phyloP scores from a whole-genome alignment of 2,113 vertebrate species.

The Lophius piscatorius region DNA sequence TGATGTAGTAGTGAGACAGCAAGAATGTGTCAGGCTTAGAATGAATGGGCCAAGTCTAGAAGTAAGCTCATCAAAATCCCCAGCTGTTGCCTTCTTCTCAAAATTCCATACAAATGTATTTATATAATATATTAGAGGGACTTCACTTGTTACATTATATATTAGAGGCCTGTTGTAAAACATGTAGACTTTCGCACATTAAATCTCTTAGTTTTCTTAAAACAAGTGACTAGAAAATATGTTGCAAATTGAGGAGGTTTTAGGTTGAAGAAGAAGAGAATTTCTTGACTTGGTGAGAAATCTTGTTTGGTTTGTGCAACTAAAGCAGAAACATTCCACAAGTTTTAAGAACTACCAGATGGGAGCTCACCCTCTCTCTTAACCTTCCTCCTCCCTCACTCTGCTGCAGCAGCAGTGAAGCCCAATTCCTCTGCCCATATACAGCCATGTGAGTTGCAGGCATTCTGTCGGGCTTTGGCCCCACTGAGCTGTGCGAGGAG shows the following conservation, averaged over 20 bases:
- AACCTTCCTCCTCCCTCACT: slow-evolving; percentile 42
- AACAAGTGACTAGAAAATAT: slow-evolving; percentile 19
- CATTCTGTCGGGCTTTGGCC: slow-evolving; percentile 56
- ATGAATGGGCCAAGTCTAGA: slow-evolving; percentile 28
- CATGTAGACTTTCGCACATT: too few species aligned
- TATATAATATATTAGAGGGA: too few species aligned
- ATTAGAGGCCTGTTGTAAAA: too few species aligned
- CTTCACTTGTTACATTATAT: too few species aligned
- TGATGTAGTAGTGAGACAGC: slow-evolving; percentile 22
- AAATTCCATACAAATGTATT: slow-evolving; percentile 34
- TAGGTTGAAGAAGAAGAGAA: slow-evolving; percentile 34
- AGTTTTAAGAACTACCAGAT: slow-evolving; percentile 88
- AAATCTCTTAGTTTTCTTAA: slow-evolving; percentile 19
- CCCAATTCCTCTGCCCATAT: slow-evolving; percentile 80
- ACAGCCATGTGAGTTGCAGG: slow-evolving; percentile 79
- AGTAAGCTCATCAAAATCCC: slow-evolving; percentile 48
- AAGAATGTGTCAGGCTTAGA: slow-evolving; percentile 43
- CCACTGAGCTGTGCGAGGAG: slow-evolving; percentile 32
- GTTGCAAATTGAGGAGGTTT: slow-evolving; percentile 30
- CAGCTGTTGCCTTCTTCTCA: slow-evolving; percentile 32
- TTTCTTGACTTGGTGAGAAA: slow-evolving; percentile 72
- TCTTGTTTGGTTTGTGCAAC: slow-evolving; percentile 86
- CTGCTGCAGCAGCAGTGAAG: slow-evolving; percentile 45
- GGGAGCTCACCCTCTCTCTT: slow-evolving; percentile 68
- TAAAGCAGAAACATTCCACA: slow-evolving; percentile 88